Percentiles rank a stretch among this genome's conserved stretches.
phyloP scores from a whole-genome alignment of 92 coral and sea anemone species.

The Actinostola sp. region DNA sequence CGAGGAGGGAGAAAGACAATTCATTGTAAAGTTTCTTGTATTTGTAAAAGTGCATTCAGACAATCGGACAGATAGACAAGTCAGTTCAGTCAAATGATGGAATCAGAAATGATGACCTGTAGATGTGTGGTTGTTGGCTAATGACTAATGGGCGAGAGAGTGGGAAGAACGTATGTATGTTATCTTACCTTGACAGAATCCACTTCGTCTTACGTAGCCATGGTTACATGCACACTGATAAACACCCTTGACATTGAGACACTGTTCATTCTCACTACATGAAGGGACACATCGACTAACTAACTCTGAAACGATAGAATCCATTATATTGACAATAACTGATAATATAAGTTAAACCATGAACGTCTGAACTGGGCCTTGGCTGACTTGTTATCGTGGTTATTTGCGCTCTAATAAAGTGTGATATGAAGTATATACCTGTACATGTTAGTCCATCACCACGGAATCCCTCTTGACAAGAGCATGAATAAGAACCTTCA shows the following conservation, averaged over 20 bases:
- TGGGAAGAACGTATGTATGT: not conserved
- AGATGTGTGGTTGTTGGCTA: not conserved
- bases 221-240: slow-evolving; percentile 29
- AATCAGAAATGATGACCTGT: too few relatives aligned
- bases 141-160: too few relatives aligned
- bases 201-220: slow-evolving; percentile 21
- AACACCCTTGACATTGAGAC: slow-evolving; percentile 18
- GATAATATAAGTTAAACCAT: not conserved
- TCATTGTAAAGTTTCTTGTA: too few relatives aligned
- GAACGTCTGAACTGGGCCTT: too few relatives aligned
- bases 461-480: slow-evolving; percentile 32
- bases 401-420: too few relatives aligned
- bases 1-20: too few relatives aligned
- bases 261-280: slow-evolving; percentile 23
- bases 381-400: too few relatives aligned
- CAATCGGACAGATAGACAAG: too few relatives aligned
- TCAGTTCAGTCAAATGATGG: too few relatives aligned
- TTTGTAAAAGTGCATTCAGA: too few relatives aligned
- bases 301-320: not conserved
- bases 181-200: slow-evolving; percentile 24
- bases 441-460: slow-evolving; percentile 22
- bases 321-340: too few relatives aligned
- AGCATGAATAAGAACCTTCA: slow-evolving; percentile 32
- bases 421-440: not conserved
- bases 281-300: slow-evolving; percentile 21